Conservation (phyloP, 2,797 vertebrate species). For the Aeoliscus strigatus region DNA sequence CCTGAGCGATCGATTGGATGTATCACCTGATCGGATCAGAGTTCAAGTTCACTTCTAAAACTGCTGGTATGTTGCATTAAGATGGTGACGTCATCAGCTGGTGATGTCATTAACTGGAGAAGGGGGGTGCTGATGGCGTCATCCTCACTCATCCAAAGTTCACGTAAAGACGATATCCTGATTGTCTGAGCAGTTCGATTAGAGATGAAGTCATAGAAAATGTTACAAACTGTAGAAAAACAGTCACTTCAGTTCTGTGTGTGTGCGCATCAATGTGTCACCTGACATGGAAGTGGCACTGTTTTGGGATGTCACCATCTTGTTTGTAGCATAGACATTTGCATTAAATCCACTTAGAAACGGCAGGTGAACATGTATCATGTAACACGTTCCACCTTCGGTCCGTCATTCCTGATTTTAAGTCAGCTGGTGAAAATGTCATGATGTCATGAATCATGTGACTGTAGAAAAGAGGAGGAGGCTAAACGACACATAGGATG, state of each 20-base stretch:
- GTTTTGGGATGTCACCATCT: too few species aligned
- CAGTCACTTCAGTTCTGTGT: too few species aligned
- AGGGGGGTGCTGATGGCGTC: too few species aligned
- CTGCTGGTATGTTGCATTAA: slow-evolving; percentile 34
- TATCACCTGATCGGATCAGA: slow-evolving; percentile 32
- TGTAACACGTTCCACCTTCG: too few species aligned
- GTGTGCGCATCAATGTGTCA: too few species aligned
- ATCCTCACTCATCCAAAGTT: slow-evolving; percentile 5
- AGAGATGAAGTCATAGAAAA: slow-evolving; percentile 3
- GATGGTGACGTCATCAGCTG: slow-evolving; percentile 39
- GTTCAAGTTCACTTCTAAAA: slow-evolving; percentile 1
- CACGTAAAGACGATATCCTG: slow-evolving; percentile 23
- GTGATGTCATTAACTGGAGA: too few species aligned
- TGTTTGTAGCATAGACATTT: too few species aligned
- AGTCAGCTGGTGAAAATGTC: neutral
- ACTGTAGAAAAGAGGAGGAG: too few species aligned
- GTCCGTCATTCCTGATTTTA: neutral
- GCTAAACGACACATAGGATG: too few species aligned
- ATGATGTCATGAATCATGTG: neutral
- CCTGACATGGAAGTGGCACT: too few species aligned
- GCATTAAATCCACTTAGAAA: too few species aligned
- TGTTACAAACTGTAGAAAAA: neutral
- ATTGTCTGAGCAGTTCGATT: slow-evolving; percentile 50
- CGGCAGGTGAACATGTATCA: too few species aligned
- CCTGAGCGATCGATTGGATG: slow-evolving; percentile 41